Percentiles rank a stretch among this genome's conserved stretches.
These are phyloP conservation scores for Lepidonotus clava DNA, from an alignment of 2,888 invertebrate species.

Conservation along the genomic window DNA sequence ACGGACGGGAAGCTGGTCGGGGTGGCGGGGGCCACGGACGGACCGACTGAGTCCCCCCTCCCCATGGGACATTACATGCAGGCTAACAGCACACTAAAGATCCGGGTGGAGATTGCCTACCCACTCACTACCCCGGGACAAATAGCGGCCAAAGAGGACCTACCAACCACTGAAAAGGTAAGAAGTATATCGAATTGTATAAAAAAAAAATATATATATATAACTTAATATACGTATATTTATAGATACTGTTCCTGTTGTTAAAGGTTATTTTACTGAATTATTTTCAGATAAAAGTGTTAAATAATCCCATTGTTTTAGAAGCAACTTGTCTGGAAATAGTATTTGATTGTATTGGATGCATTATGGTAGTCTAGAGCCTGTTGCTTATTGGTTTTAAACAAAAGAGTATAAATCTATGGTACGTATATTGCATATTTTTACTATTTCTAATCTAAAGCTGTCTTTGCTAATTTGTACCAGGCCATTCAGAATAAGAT, in stretches of 20 bases:
- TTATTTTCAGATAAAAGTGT: no score
- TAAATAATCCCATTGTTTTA: background rate
- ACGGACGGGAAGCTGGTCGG: conserved; percentile 72
- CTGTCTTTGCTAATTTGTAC: no score
- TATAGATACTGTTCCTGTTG: no score
- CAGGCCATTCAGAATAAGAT: background rate
- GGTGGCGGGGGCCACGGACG: conserved; percentile 77
- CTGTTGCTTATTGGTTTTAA: no score
- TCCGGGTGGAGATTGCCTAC: conserved; percentile 76
- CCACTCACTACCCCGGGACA: conserved; percentile 73
- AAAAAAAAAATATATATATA: background rate
- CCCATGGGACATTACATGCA: conserved; percentile 76
- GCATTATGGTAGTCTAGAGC: no score
- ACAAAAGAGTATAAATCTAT: no score
- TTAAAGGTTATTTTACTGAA: no score
- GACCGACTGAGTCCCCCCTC: conserved; percentile 76
- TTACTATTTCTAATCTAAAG: background rate
- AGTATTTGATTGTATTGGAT: background rate
- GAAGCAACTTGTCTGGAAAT: background rate
- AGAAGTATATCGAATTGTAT: no score
- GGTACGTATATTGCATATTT: no score
- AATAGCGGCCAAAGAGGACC: conserved; percentile 70
- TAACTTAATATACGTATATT: no score
- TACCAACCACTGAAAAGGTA: conserved; percentile 71
- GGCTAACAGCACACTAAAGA: conserved; percentile 73